Evolutionary conservation across 2,113 vertebrate species (phyloP), one percentile per base, ranked within the genome.

Genomic region (Cavia porcellus): DNA sequence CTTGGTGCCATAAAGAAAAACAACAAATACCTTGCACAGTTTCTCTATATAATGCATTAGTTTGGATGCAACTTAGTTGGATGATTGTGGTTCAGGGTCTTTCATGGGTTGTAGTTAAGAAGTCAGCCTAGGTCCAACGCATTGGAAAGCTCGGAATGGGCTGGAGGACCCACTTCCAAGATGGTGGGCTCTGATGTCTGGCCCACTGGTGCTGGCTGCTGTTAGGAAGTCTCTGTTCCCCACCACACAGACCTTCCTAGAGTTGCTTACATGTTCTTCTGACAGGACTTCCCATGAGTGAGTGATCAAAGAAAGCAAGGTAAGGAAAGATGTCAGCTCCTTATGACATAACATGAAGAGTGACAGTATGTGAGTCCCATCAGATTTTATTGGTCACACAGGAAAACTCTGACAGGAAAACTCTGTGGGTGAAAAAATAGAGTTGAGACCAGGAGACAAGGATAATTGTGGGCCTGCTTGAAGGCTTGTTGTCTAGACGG

Each of bases 301-400:
- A 94, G 19, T 22, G 50, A 89, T 13, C 50, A 59, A 92, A 74
- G 72, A 70, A 5, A 82, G 42, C 50, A 57, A 93, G n/a, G 50
- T 25, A 42, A 42, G 74, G 45, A 79, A 30, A 79, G 68, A 70
- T 1, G 3, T 50, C 70, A 59, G 38, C 30, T 12, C 84, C 15
- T 70, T 15, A 22, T 38, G 42, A 85, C n/a, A 6, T 7, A 55
- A 24, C 52, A 50, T 35, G 28, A 62, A 75, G 68, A 52, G 25
- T 68, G 59, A 68, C 11, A 30, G 28, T 7, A 72, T n/a, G 1
- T 38, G 3, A 22, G 47, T 15, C 13, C 30, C 68, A 68, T 30
- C 4, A 14, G 20, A 59, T 74, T 72, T 92, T 82, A 52, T 14
- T n/a, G n/a, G 80, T 61, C 57, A 80, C 86, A 50, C 32, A 22